Percentiles rank a stretch among this genome's conserved stretches.
phyloP scores from a whole-genome alignment of 2,888 invertebrate genomes.

The Scaptodrosophila latifasciaeformis region DNA sequence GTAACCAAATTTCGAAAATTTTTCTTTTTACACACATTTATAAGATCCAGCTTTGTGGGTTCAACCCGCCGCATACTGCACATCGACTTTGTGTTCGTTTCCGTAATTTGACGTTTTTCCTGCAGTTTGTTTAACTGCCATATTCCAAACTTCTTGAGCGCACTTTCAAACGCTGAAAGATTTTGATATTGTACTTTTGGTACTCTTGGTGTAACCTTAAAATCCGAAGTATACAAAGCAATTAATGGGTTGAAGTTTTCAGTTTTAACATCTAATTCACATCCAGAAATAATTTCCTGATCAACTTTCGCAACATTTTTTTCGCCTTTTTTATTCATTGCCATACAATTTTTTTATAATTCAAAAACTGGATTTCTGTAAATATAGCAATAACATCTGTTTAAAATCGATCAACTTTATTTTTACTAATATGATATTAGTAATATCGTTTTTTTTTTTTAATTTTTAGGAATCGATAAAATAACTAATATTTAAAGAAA shows the following conservation, averaged over 20 bases:
- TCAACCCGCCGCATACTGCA: constrained; percentile 71
- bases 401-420: no score
- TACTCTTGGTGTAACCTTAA: constrained; percentile 76
- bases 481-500: no score
- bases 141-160: constrained; percentile 71
- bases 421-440: no score
- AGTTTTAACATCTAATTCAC: constrained; percentile 77
- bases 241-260: constrained; percentile 82
- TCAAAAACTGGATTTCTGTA: no score
- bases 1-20: constrained; percentile 74
- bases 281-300: no score
- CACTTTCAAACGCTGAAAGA: constrained; percentile 79
- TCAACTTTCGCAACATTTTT: no score
- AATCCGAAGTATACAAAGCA: constrained; percentile 79
- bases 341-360: no score
- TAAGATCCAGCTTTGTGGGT: constrained; percentile 75
- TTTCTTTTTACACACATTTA: constrained; percentile 19
- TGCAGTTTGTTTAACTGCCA: constrained; percentile 55
- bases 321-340: no score
- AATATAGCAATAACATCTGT: no score
- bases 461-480: no score
- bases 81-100: not conserved
- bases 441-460: no score
- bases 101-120: constrained; percentile 1
- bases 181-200: constrained; percentile 82